Percentiles rank a stretch among this genome's conserved stretches.
Conservation (phyloP, 2,888 invertebrate genomes). For the Iselma pallidipennis region DNA sequence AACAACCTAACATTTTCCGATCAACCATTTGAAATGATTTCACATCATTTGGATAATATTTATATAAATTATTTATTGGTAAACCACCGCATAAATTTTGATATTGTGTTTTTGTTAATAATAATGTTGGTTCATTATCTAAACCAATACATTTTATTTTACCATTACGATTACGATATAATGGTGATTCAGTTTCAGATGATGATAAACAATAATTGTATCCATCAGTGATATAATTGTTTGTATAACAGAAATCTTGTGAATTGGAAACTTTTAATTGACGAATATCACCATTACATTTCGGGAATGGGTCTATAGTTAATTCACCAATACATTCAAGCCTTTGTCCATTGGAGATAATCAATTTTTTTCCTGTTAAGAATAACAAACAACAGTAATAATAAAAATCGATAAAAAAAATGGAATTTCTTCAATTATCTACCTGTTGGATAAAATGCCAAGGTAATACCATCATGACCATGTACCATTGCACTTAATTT, state of each 20-base stretch:
- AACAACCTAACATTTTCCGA: neutral
- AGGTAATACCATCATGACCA: neutral
- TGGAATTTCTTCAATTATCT: neutral
- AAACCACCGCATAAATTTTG: neutral
- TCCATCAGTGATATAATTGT: neutral
- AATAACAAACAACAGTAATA: no score
- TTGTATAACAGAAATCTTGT: neutral
- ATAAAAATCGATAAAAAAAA: neutral
- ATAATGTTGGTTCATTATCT: neutral
- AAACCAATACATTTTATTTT: neutral
- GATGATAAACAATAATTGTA: neutral
- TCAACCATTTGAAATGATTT: neutral
- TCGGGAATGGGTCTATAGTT: neutral
- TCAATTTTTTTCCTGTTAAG: neutral
- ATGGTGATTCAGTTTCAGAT: neutral
- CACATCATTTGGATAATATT: neutral
- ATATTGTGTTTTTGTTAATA: constrained; percentile 4
- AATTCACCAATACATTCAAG: neutral
- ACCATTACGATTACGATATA: neutral
- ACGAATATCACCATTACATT: neutral
- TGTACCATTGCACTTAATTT: neutral
- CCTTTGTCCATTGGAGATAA: neutral
- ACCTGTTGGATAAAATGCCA: constrained; percentile 5
- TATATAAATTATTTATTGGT: neutral
- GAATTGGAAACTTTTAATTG: neutral